Evolutionary conservation across 2,797 vertebrate species (phyloP), one percentile per base, ranked within the genome.

Genomic region (Erethizon dorsatum): DNA sequence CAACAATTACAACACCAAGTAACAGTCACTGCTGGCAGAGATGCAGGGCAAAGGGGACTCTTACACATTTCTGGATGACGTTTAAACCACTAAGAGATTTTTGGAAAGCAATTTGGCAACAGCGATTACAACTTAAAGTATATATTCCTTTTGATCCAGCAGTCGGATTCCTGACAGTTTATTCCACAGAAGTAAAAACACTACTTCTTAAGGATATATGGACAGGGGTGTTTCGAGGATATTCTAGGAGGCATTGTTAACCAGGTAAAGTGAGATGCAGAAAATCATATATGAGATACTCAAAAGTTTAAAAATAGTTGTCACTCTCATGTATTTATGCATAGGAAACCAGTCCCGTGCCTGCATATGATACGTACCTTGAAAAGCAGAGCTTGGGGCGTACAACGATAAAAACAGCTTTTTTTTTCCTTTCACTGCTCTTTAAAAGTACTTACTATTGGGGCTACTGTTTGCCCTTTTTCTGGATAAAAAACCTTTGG

Each of bases 101-200:
- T 85, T 88, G 80, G 84, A 93, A 94, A 97, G 71, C 82, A 91
- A 52, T 73, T 93, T 85, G 71, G 90, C 86, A 94, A 26, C 17
- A 71, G 67, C 24, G 83, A 67, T 77, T 82, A 65, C 17, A 79
- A 61, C 75, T 93, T 75, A 79, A 96, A 89, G 84, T 59, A 63
- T 26, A 31, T n/a, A 47, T 1, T 13, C 28, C 54, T 56, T n/a
- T 17, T 88, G 93, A 67, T 65, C 59, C 65, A 56, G 52, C 11
- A 33, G 59, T 84, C 84, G 86, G 86, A 84, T 45, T 94, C 45
- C 28, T 47, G 28, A 24, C 61, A 94, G 31, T 15, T 14, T 82
- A 61, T 78, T 41, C 37, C 14, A 71, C 26, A 57, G 31, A 90
- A 84, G n/a, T 65, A 47, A 90, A 95, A 94, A 37, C 57, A 80